Percentiles rank a stretch among this genome's conserved stretches.
phyloP scores from a whole-genome alignment of 2,797 vertebrate genomes.

The Rallus crepitans region DNA sequence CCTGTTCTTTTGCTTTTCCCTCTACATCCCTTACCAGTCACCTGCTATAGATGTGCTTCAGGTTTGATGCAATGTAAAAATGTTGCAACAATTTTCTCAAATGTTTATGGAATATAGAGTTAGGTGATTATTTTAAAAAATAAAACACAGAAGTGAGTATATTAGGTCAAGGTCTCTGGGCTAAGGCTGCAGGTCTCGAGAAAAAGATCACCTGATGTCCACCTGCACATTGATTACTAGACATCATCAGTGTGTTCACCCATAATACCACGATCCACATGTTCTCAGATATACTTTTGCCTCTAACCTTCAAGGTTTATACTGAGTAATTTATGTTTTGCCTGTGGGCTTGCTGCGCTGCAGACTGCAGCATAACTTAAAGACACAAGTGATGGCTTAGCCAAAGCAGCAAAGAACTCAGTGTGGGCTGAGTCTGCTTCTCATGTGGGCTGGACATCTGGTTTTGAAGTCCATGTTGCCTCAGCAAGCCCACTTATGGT shows the following conservation, averaged over 20 bases:
- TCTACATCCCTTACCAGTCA: background rate
- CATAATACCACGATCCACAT: background rate
- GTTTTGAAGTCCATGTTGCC: background rate
- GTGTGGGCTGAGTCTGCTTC: background rate
- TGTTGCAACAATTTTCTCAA: background rate
- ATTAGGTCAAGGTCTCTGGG: background rate
- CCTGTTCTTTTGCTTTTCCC: background rate
- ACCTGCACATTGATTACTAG: background rate
- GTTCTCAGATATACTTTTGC: background rate
- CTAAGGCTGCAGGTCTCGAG: background rate
- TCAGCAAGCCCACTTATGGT: background rate
- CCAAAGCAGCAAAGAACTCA: background rate
- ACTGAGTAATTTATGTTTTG: background rate
- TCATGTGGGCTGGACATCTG: background rate
- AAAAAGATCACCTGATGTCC: background rate
- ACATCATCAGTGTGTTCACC: background rate
- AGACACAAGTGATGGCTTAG: background rate
- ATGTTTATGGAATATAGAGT: background rate
- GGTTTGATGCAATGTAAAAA: background rate
- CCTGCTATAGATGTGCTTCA: background rate
- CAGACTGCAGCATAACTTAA: background rate
- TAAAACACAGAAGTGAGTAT: rapidly evolving
- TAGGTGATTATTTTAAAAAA: background rate
- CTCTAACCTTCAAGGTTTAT: background rate
- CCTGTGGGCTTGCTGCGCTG: background rate